phyloP scores from a whole-genome alignment of 2,888 invertebrate species.

The Phrixothrix hirtus region DNA sequence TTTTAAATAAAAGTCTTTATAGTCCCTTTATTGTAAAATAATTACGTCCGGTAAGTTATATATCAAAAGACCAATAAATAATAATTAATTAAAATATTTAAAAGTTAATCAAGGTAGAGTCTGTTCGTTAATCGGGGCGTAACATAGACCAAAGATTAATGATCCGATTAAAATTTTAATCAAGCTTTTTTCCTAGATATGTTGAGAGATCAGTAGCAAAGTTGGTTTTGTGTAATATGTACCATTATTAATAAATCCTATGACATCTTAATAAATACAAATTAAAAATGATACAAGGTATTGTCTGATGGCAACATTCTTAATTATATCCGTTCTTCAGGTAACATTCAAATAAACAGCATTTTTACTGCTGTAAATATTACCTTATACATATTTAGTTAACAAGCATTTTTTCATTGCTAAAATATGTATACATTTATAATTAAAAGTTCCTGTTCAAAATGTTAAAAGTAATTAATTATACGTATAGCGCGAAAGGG shows the following conservation, averaged over 20 bases:
- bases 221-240: conserved; percentile 41
- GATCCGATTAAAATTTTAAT: conserved; percentile 49
- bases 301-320: too few relatives aligned
- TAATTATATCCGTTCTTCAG: too few relatives aligned
- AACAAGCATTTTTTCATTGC: too few relatives aligned
- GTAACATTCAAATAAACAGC: too few relatives aligned
- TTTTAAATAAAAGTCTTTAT: neutral
- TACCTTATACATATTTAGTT: too few relatives aligned
- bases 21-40: conserved; percentile 9
- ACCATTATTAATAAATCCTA: conserved; percentile 41
- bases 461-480: too few relatives aligned
- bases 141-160: conserved; percentile 42
- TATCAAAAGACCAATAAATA: conserved; percentile 36
- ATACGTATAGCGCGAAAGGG: too few relatives aligned
- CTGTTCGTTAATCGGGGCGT: conserved; percentile 41
- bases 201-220: conserved; percentile 44
- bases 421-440: too few relatives aligned
- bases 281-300: conserved; percentile 39
- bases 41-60: conserved; percentile 25
- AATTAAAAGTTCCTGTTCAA: too few relatives aligned
- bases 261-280: conserved; percentile 47
- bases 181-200: conserved; percentile 41
- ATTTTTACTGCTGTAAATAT: too few relatives aligned
- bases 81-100: conserved; percentile 44
- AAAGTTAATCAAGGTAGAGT: conserved; percentile 42